These are phyloP conservation scores for Pelobates cultripes DNA, from an alignment of 2,797 vertebrate species.

Conservation along the genomic window DNA sequence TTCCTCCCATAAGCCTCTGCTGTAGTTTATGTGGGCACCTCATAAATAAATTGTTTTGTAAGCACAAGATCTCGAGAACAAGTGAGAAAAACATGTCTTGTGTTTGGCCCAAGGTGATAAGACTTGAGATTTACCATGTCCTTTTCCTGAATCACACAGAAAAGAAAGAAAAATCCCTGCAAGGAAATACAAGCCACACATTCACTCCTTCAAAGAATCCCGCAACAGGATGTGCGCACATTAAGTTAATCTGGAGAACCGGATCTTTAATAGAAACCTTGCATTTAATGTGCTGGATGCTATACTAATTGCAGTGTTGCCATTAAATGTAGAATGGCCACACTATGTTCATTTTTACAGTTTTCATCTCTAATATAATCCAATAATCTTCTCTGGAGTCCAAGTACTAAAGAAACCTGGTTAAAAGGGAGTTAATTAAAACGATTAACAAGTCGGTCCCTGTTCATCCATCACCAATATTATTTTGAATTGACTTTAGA, in stretches of 20 bases:
- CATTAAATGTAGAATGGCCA: slow-evolving; percentile 5
- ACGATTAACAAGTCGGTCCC: no score
- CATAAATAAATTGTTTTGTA: slow-evolving; percentile 51
- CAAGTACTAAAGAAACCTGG: not conserved
- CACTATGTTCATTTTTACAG: not conserved
- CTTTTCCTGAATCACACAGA: slow-evolving; percentile 53
- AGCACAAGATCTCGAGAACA: slow-evolving; percentile 44
- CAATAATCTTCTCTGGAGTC: not conserved
- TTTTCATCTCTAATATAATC: not conserved
- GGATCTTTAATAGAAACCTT: slow-evolving; percentile 28
- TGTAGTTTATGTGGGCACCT: slow-evolving; percentile 57
- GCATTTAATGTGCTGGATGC: slow-evolving; percentile 21
- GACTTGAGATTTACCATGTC: slow-evolving; percentile 44
- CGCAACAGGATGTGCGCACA: slow-evolving; percentile 63
- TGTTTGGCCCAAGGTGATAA: slow-evolving; percentile 46
- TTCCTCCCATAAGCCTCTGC: slow-evolving; percentile 25
- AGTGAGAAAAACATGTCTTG: slow-evolving; percentile 38
- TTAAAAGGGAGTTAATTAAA: no score
- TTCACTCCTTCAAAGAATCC: slow-evolving; percentile 67
- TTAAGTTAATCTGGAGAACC: slow-evolving; percentile 65
- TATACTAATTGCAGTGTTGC: slow-evolving; percentile 32
- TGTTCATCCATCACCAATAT: no score
- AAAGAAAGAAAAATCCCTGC: slow-evolving; percentile 60
- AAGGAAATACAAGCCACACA: slow-evolving; percentile 64
- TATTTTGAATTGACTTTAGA: no score